Base-by-base conservation (phyloP, 1,140 invertebrate species). In the Diprion similis region DNA sequence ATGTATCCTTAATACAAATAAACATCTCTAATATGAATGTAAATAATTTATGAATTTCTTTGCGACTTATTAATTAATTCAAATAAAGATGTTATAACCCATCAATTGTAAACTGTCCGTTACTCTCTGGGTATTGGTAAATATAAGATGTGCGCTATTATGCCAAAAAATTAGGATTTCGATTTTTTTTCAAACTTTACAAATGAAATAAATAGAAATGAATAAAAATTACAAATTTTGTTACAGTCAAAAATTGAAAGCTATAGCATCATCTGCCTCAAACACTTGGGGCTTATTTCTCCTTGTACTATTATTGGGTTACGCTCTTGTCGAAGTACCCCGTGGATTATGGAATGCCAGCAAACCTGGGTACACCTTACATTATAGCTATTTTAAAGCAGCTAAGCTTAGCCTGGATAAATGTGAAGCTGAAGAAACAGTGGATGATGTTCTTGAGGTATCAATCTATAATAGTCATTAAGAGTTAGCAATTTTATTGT, bases 231-330 rank as follows among this genome's bases (percentile, higher is more conserved):
- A 37, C 24, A 45, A 6, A 37, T 73, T 45, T 66, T 37, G 70
- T 83, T 83, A 68, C 84, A 95, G 92, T 79, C 92, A 94, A 75
- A 97, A 98, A 86, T 89, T 99, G 13, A 99, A 99, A 90, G 95
- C 97, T 0, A 98, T 99, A 77, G 96, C 98, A 66, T 97, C 98
- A n/a, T 98, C 98, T 15, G 98, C 98, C 10, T 98, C 97, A 80
- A 99, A 99, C 82, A 99, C 99, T 0, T 99, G 99, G 98, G 99
- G 99, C 73, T 89, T 99, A 47, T 99, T 99, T 86, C 89, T 99
- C 24, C 89, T 99, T 17, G 96, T 99, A 46, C 87, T 99, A 19
- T 89, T 99, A 68, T 90, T 99, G 17, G 99, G 99, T 18, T 99
- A 99, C 89, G 97, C 98, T 4, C 89, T 99, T 45, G 97, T 99